phyloP scores from a whole-genome alignment of 2,888 invertebrate genomes.

The Gonocerus acuteangulatus region DNA sequence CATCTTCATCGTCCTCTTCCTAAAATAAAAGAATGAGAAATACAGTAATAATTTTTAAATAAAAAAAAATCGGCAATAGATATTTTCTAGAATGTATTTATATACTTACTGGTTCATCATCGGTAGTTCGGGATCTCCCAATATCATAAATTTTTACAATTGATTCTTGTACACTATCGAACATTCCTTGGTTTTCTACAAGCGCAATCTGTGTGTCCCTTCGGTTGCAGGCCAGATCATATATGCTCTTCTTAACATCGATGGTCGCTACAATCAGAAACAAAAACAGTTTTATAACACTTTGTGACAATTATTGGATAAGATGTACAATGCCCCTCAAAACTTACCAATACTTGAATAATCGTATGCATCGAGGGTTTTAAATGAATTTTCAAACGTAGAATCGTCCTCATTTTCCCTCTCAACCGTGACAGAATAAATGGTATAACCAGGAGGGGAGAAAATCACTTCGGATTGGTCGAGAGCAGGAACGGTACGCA shows the following conservation, averaged over 20 bases:
- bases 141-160: slow-evolving; percentile 88
- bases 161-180: slow-evolving; percentile 78
- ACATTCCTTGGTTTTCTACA: slow-evolving; percentile 81
- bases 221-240: slow-evolving; percentile 73
- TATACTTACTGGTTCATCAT: slow-evolving; percentile 73
- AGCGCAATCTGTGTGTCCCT: slow-evolving; percentile 81
- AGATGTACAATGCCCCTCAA: no score
- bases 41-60: background rate
- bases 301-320: no score
- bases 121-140: slow-evolving; percentile 75
- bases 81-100: background rate
- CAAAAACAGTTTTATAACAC: background rate
- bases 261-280: slow-evolving; percentile 63
- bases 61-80: background rate
- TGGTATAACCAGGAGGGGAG: slow-evolving; percentile 74
- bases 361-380: slow-evolving; percentile 87
- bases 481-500: slow-evolving; percentile 87
- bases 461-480: slow-evolving; percentile 87
- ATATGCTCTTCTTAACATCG: slow-evolving; percentile 84
- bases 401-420: slow-evolving; percentile 58
- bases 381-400: slow-evolving; percentile 84
- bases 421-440: slow-evolving; percentile 79
- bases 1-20: slow-evolving; percentile 41
- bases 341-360: slow-evolving; percentile 78
- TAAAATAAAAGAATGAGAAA: slow-evolving; percentile 39